Evolutionary conservation across 2,888 invertebrate species (phyloP).

Genomic region (Listrodromus nycthemerus): DNA sequence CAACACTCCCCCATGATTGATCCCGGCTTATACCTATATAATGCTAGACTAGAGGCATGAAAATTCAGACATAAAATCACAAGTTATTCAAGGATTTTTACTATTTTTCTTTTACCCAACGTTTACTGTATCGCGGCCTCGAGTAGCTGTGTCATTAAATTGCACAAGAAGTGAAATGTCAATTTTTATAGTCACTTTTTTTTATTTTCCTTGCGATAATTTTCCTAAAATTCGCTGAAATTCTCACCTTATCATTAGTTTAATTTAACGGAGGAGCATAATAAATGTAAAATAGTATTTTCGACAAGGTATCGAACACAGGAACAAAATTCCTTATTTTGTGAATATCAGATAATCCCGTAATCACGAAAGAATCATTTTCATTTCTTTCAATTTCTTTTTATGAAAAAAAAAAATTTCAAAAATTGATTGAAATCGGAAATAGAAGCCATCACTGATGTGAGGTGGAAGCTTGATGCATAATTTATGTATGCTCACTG

Average conservation of each 20-base stretch:
- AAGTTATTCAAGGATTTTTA: slow-evolving; percentile 13
- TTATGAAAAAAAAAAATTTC: not conserved
- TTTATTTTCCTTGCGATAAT: not conserved
- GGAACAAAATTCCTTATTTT: too few relatives aligned
- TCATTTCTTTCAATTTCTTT: not conserved
- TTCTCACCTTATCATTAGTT: too few relatives aligned
- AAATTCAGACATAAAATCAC: slow-evolving; percentile 2
- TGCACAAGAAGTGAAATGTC: not conserved
- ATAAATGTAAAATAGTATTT: too few relatives aligned
- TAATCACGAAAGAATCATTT: not conserved
- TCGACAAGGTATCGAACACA: too few relatives aligned
- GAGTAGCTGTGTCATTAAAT: not conserved
- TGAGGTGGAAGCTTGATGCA: not conserved
- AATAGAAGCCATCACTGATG: not conserved
- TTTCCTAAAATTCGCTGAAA: too few relatives aligned
- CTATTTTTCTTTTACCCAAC: not conserved
- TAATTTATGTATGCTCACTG: slow-evolving; percentile 13
- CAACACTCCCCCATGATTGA: slow-evolving; percentile 8
- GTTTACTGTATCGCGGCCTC: not conserved
- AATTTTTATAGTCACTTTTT: not conserved
- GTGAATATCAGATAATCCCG: too few relatives aligned
- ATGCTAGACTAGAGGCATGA: slow-evolving; percentile 1
- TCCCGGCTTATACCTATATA: not conserved
- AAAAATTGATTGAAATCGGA: not conserved
- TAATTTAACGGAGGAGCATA: too few relatives aligned